Evolutionary conservation across 1,140 invertebrate species (phyloP).

Genomic region (Drosophila trapezifrons): DNA sequence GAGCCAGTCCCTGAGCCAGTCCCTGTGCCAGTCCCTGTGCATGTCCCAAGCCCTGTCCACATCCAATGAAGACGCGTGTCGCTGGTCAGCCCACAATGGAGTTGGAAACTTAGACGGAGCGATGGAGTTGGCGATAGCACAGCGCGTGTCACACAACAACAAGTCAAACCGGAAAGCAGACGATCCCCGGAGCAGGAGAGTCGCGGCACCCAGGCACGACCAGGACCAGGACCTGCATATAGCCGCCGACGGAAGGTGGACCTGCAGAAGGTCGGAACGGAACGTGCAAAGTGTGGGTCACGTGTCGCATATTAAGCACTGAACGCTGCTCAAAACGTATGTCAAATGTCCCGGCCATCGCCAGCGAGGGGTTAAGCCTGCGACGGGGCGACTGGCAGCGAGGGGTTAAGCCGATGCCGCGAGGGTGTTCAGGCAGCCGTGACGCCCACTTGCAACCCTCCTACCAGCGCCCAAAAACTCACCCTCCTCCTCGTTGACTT

Average conservation of each 20-base stretch:
- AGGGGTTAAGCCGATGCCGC: slow-evolving; percentile 37
- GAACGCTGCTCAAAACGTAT: slow-evolving; percentile 76
- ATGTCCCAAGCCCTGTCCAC: slow-evolving; percentile 16
- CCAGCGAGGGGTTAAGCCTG: slow-evolving; percentile 19
- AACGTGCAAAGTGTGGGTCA: slow-evolving; percentile 78
- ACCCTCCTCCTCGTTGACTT: slow-evolving; percentile 55
- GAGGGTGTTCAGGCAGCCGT: slow-evolving; percentile 75
- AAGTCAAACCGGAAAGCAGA: slow-evolving; percentile 74
- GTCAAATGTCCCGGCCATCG: slow-evolving; percentile 61
- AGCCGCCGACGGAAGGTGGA: slow-evolving; percentile 46
- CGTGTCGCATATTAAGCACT: slow-evolving; percentile 77
- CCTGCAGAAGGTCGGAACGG: slow-evolving; percentile 38
- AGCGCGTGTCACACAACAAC: slow-evolving; percentile 74
- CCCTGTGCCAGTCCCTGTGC: too few relatives aligned
- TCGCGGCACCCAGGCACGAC: background rate
- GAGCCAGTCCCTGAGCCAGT: background rate
- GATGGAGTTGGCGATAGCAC: slow-evolving; percentile 51
- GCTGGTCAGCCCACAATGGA: slow-evolving; percentile 66
- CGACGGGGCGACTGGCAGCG: background rate
- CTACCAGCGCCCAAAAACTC: slow-evolving; percentile 23
- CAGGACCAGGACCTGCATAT: slow-evolving; percentile 67
- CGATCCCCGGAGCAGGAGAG: slow-evolving; percentile 29
- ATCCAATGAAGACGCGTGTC: slow-evolving; percentile 59
- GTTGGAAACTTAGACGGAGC: slow-evolving; percentile 42
- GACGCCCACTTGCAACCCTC: slow-evolving; percentile 68